Percentiles rank a stretch among this genome's conserved stretches.
Conservation (phyloP, 2,113 vertebrate genomes). For the Gnathonemus echidnorhynchus region DNA sequence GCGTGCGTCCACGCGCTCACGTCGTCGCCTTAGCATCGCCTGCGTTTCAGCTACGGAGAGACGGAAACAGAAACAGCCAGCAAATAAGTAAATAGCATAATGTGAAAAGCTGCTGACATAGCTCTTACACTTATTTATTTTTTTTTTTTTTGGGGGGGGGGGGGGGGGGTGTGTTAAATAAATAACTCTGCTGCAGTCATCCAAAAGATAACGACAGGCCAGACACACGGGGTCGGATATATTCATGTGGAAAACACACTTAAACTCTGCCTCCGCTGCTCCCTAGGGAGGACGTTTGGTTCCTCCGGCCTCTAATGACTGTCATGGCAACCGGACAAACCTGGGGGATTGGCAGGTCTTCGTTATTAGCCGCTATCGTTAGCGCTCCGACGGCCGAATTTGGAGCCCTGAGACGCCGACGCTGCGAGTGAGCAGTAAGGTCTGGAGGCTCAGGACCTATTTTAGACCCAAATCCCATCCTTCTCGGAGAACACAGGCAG, state of each 20-base stretch:
- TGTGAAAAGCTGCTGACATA: background rate
- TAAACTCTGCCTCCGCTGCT: constrained; percentile 40
- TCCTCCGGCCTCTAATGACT: constrained; percentile 66
- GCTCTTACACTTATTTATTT: background rate
- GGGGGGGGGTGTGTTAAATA: background rate
- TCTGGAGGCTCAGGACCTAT: constrained; percentile 64
- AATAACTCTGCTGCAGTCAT: background rate
- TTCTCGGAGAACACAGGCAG: constrained; percentile 49
- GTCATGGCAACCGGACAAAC: constrained; percentile 67
- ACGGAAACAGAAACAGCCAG: constrained; percentile 26
- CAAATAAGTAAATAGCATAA: constrained; percentile 38
- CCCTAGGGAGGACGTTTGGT: constrained; percentile 58
- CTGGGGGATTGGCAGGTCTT: constrained; percentile 52
- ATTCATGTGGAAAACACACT: constrained; percentile 35
- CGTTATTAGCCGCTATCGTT: constrained; percentile 51
- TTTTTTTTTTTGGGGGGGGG: background rate
- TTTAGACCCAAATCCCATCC: constrained; percentile 63
- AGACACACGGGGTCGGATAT: background rate
- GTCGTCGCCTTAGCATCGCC: constrained; percentile 48
- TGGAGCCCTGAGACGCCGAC: constrained; percentile 51
- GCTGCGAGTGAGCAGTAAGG: constrained; percentile 55
- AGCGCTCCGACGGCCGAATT: constrained; percentile 48
- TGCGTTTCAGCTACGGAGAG: constrained; percentile 53
- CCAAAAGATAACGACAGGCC: constrained; percentile 7
- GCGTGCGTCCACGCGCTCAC: constrained; percentile 65